Percentiles rank a stretch among this genome's conserved stretches.
Evolutionary conservation across 2,113 vertebrate genomes (phyloP).

Genomic region (Trematocara marginatum): DNA sequence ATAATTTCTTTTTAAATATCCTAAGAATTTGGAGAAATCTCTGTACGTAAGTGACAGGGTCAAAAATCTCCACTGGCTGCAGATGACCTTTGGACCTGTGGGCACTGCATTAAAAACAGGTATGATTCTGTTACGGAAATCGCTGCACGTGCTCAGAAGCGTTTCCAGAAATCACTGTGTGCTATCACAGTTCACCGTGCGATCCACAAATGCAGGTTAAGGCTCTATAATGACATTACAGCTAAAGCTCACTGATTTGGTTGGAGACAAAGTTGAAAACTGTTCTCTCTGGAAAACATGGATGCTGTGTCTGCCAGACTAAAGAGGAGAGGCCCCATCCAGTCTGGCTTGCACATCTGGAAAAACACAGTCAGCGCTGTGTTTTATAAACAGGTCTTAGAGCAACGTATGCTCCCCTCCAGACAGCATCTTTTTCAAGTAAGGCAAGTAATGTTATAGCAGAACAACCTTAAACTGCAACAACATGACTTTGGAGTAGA

Average conservation of each 20-base stretch:
- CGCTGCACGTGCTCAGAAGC: neutral
- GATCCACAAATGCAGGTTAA: neutral
- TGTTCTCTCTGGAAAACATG: neutral
- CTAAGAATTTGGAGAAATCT: neutral
- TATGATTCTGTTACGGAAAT: neutral
- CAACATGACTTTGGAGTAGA: neutral
- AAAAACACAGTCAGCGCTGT: neutral
- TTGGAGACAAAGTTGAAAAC: neutral
- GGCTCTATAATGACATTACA: neutral
- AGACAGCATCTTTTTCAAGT: neutral
- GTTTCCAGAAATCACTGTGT: neutral
- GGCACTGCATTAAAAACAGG: neutral
- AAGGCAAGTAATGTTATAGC: neutral
- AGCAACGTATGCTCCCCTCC: neutral
- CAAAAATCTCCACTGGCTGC: neutral
- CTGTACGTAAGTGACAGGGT: neutral
- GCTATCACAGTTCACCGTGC: fast-evolving
- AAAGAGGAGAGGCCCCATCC: neutral
- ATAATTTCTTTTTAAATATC: fast-evolving
- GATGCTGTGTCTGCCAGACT: neutral
- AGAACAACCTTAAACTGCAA: neutral
- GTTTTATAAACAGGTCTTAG: neutral
- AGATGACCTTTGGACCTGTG: neutral
- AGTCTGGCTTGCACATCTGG: neutral
- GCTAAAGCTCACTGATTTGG: neutral